phyloP scores from a whole-genome alignment of 2,113 vertebrate genomes.

The Bubo scandiacus region DNA sequence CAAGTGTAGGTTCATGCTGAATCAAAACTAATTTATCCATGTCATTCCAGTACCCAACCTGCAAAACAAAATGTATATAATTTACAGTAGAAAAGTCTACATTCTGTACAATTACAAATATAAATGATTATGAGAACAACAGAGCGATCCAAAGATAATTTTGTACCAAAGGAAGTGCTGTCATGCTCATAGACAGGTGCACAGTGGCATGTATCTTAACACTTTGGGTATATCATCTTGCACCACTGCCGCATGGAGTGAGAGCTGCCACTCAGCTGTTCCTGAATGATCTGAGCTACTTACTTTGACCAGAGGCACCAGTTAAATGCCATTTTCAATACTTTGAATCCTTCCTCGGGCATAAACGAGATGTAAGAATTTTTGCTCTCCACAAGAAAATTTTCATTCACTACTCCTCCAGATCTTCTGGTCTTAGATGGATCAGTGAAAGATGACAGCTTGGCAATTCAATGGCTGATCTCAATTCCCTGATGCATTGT shows the following conservation, averaged over 20 bases:
- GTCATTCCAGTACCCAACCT: constrained; percentile 99
- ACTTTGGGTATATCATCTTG: background rate
- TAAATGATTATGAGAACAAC: background rate
- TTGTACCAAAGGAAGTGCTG: background rate
- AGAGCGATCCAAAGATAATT: background rate
- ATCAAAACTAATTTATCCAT: constrained; percentile 96
- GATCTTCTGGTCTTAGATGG: background rate
- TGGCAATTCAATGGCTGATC: background rate
- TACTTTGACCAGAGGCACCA: background rate
- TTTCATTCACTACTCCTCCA: background rate
- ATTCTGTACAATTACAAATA: background rate
- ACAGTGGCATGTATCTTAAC: accelerated
- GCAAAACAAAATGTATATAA: background rate
- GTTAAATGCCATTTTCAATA: background rate
- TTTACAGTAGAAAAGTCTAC: background rate
- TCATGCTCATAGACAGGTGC: accelerated
- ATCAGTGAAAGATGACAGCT: background rate
- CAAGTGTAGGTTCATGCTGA: constrained; percentile 88
- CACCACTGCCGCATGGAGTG: background rate
- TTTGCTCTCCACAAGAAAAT: background rate
- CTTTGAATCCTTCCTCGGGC: background rate
- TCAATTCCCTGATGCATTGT: background rate
- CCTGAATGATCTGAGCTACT: background rate
- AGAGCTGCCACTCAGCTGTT: background rate
- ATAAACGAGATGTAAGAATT: background rate